Percentiles rank a stretch among this genome's conserved stretches.
Conservation (phyloP, 2,113 vertebrate species). For the Brachirus orientalis region DNA sequence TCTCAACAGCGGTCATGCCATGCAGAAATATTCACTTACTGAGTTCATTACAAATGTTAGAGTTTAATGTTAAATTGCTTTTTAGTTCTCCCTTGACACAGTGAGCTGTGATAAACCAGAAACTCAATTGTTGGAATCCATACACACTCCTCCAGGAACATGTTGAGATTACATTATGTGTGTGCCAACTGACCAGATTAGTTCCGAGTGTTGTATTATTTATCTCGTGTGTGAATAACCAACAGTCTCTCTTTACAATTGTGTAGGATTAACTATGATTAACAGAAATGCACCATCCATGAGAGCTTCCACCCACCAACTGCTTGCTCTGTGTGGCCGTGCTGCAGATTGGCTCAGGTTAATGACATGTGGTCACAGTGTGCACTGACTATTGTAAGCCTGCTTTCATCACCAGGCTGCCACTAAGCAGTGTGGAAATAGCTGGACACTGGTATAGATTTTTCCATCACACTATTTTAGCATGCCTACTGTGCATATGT, state of each 20-base stretch:
- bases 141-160: too few species aligned
- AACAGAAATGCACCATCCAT: slow-evolving; percentile 30
- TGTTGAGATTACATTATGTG: background rate
- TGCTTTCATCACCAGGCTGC: slow-evolving; percentile 46
- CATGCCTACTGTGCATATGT: slow-evolving; percentile 40
- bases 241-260: too few species aligned
- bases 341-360: slow-evolving; percentile 38
- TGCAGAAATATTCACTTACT: slow-evolving; percentile 46
- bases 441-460: slow-evolving; percentile 79
- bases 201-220: background rate
- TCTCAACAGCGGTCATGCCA: slow-evolving; percentile 32
- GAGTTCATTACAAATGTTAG: slow-evolving; percentile 30
- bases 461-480: slow-evolving; percentile 79
- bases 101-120: slow-evolving; percentile 9
- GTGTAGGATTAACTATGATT: slow-evolving; percentile 47
- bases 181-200: background rate
- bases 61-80: slow-evolving; percentile 30
- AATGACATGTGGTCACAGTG: slow-evolving; percentile 65
- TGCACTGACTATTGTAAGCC: slow-evolving; percentile 44
- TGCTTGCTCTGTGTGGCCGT: slow-evolving; percentile 24
- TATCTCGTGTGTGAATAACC: too few species aligned
- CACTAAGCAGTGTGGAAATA: slow-evolving; percentile 67
- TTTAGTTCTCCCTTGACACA: slow-evolving; percentile 4
- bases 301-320: slow-evolving; percentile 23
- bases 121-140: background rate